Evolutionary conservation across 2,888 invertebrate species (phyloP).

Genomic region (Venusia cambrica): DNA sequence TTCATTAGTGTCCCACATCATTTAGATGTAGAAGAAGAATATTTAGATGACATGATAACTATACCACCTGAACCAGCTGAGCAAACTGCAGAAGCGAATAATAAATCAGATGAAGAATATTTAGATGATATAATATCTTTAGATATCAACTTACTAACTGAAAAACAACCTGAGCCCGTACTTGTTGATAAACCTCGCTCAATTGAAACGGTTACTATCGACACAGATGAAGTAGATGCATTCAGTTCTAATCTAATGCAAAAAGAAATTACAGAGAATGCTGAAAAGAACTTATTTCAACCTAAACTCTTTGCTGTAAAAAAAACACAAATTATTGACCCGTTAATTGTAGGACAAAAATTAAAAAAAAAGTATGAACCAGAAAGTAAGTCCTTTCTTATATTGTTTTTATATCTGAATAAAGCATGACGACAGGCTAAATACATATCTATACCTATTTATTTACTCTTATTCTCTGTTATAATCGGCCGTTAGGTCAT

Average conservation of each 20-base stretch:
- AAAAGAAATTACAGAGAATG: constrained; percentile 24
- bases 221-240: constrained; percentile 44
- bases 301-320: constrained; percentile 32
- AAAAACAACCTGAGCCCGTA: too few relatives aligned
- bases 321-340: constrained; percentile 54
- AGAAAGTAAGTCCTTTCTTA: constrained; percentile 41
- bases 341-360: constrained; percentile 40
- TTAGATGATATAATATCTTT: constrained; percentile 34
- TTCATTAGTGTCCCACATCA: constrained; percentile 27
- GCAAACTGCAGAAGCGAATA: constrained; percentile 4
- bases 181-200: too few relatives aligned
- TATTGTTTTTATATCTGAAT: neutral
- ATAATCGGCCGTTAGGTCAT: too few relatives aligned
- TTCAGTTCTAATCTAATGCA: constrained; percentile 19
- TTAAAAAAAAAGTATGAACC: constrained; percentile 33
- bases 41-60: constrained; percentile 53
- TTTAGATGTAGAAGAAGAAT: constrained; percentile 46
- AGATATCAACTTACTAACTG: constrained; percentile 13
- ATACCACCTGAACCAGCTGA: constrained; percentile 37
- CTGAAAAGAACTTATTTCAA: constrained; percentile 20
- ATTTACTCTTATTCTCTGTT: too few relatives aligned
- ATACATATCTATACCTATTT: too few relatives aligned
- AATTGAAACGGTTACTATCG: constrained; percentile 11
- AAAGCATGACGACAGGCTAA: too few relatives aligned
- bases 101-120: constrained; percentile 28